Evolutionary conservation across 1,140 invertebrate genomes (phyloP), one percentile per base, ranked within the genome.

Genomic region (Frieseomelitta varia): DNA sequence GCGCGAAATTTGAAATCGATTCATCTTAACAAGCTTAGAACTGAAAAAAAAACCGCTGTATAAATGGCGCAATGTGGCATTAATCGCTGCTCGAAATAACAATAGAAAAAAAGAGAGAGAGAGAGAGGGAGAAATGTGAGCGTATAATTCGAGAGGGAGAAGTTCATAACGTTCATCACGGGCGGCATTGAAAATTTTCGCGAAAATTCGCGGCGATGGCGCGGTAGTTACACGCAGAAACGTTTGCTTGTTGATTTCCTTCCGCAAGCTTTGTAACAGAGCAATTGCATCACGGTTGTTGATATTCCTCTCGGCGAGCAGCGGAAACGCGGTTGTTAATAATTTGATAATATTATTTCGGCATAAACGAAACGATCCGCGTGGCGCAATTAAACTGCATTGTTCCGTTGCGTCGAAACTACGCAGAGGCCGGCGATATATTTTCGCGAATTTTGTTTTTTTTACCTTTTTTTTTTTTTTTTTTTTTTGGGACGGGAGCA

Each of bases 261-360:
- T 34, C 27, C 6, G 21, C 30, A 21, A n/a, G n/a, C 27, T 75
- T 58, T 81, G 58, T 30, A 81, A 17, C 39, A 17, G 0, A 15
- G 27, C 63, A 75, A 81, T 81, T 81, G 58, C 47, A 55, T 75
- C 79, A 24, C 14, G 15, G 19, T 17, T 51, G 58, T 65, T 55
- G 58, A 74, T 74, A 65, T 81, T 47, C 27, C 72, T n/a, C 8
- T 27, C 27, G 3, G 19, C 56, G 21, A 65, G 47, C 67, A n/a
- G 2, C 21, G 65, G 24, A 58, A 71, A 75, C 30, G 24, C 27
- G 47, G 58, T 75, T 75, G 27, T 75, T 75, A 65, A 30, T 53
- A 63, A 51, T 51, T 75, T 51, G 47, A 81, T 81, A 74, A 81
- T 81, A 81, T 74, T 81, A 75, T 65, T 81, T 51, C 61, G 65